Evolutionary conservation across 1,140 invertebrate genomes (phyloP), one percentile per base, ranked within the genome.

Genomic region (Dreissena rostriformis): DNA sequence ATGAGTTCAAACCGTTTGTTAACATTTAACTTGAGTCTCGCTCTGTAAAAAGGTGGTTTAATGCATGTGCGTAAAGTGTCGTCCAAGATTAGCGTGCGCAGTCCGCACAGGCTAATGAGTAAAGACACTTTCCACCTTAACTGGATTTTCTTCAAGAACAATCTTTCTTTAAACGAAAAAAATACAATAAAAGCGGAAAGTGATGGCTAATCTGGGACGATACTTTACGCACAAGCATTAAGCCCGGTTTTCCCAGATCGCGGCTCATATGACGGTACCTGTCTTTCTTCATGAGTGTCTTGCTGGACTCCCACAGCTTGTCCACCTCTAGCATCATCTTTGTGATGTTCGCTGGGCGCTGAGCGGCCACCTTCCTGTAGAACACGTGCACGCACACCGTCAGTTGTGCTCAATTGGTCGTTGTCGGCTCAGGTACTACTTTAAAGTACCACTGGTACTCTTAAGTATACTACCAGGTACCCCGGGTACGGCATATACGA

Each of bases 321-420:
- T 88, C 87, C 0, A 87, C 82, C 19, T 88, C 87, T 22, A 71
- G 53, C 51, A 83, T 88, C 24, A 87, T 79, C 66, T 86, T 88
- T 6, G 52, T 85, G 0, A 67, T 26, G 49, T 66, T 75, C 22
- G 80, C 61, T 39, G 72, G 72, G 29, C 29, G 19, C 24, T 26
- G 15, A 15, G 17, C 51, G 8, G 72, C 52, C 17, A 73, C 61
- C 22, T 28, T 6, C 39, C 80, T 82, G 28, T 5, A 71, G 28
- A 61, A 61, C 57, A 61, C 57, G 22, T 19, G 22, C 17, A n/a
- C 57, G 22, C 22, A 11, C 57, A 6, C 22, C 22, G 22, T 24
- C 12, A n/a, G 57, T 61, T 19, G 2, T 61, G 17, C 57, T 61
- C 57, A 11, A 61, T 61, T 61, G 57, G 22, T 61, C 17, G 17